Evolutionary conservation across 1,140 invertebrate genomes (phyloP).

Genomic region (Monomorium pharaonis): DNA sequence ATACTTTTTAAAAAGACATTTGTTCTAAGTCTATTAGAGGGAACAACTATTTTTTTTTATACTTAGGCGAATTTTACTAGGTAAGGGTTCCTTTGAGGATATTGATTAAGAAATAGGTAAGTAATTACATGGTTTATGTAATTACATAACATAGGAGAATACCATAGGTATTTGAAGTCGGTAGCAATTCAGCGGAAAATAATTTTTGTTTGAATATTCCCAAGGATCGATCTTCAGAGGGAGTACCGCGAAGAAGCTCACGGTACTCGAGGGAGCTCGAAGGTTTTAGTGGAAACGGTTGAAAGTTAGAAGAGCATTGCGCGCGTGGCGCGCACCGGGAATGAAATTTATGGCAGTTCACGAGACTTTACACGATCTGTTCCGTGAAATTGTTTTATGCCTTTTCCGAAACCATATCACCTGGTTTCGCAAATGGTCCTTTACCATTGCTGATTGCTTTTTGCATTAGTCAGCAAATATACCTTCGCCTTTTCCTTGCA

Average conservation of each 20-base stretch:
- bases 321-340: slow-evolving; percentile 63
- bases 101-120: slow-evolving; percentile 1
- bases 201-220: slow-evolving; percentile 72
- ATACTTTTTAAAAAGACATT: background rate
- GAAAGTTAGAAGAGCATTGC: slow-evolving; percentile 78
- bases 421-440: slow-evolving; percentile 24
- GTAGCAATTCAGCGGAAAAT: slow-evolving; percentile 61
- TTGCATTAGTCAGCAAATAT: slow-evolving; percentile 21
- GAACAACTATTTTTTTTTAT: background rate
- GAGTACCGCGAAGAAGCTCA: slow-evolving; percentile 60
- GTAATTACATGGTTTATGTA: slow-evolving; percentile 18
- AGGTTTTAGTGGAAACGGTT: slow-evolving; percentile 80
- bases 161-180: slow-evolving; percentile 44
- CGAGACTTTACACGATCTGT: slow-evolving; percentile 78
- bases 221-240: slow-evolving; percentile 58
- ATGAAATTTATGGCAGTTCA: slow-evolving; percentile 80
- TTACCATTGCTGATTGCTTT: slow-evolving; percentile 31
- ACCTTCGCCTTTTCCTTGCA: background rate
- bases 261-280: slow-evolving; percentile 73
- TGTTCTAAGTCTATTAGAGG: background rate
- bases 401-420: slow-evolving; percentile 38
- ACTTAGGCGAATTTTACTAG: background rate
- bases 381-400: slow-evolving; percentile 78
- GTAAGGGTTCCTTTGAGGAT: background rate
- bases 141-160: slow-evolving; percentile 5